phyloP scores from a whole-genome alignment of 2,113 vertebrate species.

The Alectura lathami region DNA sequence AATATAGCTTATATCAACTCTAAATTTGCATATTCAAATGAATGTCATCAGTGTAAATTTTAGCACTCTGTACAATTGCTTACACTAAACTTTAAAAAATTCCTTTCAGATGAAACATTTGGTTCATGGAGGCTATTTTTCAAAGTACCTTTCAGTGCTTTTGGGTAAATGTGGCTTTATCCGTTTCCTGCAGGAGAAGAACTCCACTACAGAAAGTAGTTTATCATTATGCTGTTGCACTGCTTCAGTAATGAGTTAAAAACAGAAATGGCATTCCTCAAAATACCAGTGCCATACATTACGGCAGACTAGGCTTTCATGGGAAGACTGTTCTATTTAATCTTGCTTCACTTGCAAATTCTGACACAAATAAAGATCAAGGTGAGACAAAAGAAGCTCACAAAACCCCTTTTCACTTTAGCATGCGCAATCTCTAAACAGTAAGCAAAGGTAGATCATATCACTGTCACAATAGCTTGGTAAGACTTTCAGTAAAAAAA shows the following conservation, averaged over 20 bases:
- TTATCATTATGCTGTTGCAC: not conserved
- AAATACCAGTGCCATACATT: not conserved
- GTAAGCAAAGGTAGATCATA: not conserved
- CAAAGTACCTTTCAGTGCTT: not conserved
- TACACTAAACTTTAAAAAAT: not conserved
- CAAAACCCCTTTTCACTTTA: not conserved
- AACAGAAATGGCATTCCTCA: not conserved
- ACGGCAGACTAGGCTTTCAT: not conserved
- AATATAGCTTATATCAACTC: not conserved
- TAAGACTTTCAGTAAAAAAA: not conserved
- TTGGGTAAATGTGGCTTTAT: not conserved
- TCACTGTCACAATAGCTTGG: not conserved
- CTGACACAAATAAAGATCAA: not conserved
- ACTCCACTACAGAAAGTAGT: not conserved
- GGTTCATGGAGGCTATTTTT: not conserved
- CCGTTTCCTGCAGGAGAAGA: not conserved
- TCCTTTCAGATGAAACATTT: not conserved
- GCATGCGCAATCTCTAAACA: not conserved
- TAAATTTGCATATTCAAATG: constrained; percentile 32
- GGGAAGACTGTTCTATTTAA: not conserved
- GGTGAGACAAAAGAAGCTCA: not conserved
- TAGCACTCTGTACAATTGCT: not conserved
- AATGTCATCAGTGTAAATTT: not conserved
- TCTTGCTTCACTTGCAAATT: not conserved
- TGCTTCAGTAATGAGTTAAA: not conserved